A percentile compares a stretch with the other conserved stretches of the same genome.
These are phyloP conservation scores for Haemorhous mexicanus DNA, from an alignment of 2,113 vertebrate species.

Conservation along the genomic window DNA sequence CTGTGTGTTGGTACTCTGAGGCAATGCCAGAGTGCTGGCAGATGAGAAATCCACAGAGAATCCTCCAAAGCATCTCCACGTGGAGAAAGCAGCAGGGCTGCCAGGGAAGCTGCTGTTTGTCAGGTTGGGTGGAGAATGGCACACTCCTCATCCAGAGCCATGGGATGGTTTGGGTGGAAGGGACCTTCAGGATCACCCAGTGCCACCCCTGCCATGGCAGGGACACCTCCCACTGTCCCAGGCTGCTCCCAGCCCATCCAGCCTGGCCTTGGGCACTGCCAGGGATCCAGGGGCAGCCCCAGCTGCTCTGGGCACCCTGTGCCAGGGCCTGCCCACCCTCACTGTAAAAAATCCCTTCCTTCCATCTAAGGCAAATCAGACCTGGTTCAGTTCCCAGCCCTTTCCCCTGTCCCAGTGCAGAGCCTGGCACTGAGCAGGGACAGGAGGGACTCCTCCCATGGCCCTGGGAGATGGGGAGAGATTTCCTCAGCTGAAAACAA, in stretches of 20 bases:
- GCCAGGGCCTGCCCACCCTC: neutral
- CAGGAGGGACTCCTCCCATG: neutral
- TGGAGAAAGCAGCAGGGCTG: neutral
- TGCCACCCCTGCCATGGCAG: too few species aligned
- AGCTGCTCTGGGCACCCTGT: neutral
- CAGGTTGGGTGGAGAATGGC: neutral
- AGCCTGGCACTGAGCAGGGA: neutral
- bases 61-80: neutral
- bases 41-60: neutral
- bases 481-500: slow-evolving; percentile 15
- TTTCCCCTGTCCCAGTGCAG: neutral
- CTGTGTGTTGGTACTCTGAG: neutral
- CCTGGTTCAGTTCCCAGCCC: neutral
- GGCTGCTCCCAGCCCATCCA: neutral
- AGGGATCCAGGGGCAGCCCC: neutral
- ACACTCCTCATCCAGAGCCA: neutral
- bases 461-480: neutral
- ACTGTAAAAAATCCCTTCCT: neutral
- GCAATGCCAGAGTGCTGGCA: neutral
- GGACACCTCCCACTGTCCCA: neutral
- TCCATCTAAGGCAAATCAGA: neutral
- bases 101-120: neutral
- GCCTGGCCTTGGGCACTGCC: neutral
- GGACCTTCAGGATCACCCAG: neutral
- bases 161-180: neutral